Base-by-base conservation (phyloP, 2,797 vertebrate genomes). In the Cyprinodon diabolis region DNA sequence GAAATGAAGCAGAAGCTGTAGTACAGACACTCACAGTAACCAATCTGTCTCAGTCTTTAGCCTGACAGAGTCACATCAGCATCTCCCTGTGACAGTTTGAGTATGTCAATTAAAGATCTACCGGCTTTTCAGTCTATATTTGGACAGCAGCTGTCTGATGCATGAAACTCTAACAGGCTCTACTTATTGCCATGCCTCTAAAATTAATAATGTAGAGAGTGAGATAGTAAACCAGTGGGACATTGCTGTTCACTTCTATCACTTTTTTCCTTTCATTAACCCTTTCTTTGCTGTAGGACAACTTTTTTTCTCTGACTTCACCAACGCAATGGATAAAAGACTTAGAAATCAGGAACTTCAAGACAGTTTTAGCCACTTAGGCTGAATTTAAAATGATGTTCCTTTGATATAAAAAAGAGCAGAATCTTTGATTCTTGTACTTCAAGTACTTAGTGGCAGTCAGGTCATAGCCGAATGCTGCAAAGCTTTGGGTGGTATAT, bases 401-500 rank as follows among this genome's bases (percentile, higher is more conserved):
- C 79, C 56, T 84, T 78, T 78, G 66, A 71, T 75, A 74, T 65
- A 30, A 40, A 69, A 74, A 82, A 79, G 82, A 52, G 54, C 23
- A 11, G 58, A 67, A 77, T 87, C 72, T 66, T 80, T 78, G 73
- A 90, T 77, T 79, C 80, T 30, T 80, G 72, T 76, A 80, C 69
- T 77, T 82, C 77, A 80, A 75, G 82, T 71, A 55, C 58, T 85
- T 60, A 23, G 77, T 81, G 78, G 83, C 76, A 69, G 81, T 70
- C 43, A 13, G 63, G 76, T 80, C 73, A 69, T 71, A 77, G 79
- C 76, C 25, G 66, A 80, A 78, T 63, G 54, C 86, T 78, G 85
- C 78, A 71, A 78, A 86, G 84, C 86, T 80, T 71, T 67, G 79
- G 84, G 76, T 89, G 84, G 83, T 90, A 91, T 91, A 91, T 85